Evolutionary conservation across 2,888 invertebrate genomes (phyloP), one percentile per base, ranked within the genome.

Genomic region (Hedychridium roseum): DNA sequence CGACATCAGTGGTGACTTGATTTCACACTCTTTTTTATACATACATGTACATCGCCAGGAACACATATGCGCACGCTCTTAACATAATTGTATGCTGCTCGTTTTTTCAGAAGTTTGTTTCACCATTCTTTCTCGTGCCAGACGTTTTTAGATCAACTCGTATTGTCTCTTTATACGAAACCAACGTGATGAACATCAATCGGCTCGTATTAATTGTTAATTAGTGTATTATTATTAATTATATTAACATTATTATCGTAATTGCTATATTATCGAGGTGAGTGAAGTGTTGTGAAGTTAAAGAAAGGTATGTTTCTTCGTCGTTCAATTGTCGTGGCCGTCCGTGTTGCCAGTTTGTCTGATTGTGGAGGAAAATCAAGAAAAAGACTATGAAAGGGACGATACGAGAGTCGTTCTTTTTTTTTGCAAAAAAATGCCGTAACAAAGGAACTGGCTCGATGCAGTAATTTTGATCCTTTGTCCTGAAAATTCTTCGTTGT

Each of bases 1-100:
- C 53, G 58, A 74, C 66, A 68, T 66, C 64, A 66, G 58, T 70
- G 68, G 67, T 74, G 56, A 67, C 59, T 73, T 73, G 53, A 68
- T 73, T 73, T 69, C 63, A 60, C 57, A 61, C 64, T 65, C 57
- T 58, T 38, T 50, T 45, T 57, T 44, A 39, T 37, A 54, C 43
- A 37, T 43, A 38, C 37, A 41, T 12, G 20, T 35, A 37, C 21
- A 28, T 17, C 11, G 31, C 14, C 21, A 32, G 9, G 28, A 21
- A 34, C 43, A 40, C 20, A 30, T 27, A 44, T 45, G 50, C 28
- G 37, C 45, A 60, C 38, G 41, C 48, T 47, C 23, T 40, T 42
- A 42, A 39, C 23, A 16, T 30, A 48, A 37, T n/a, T n/a, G 48
- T 40, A 17, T 16, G 15, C 37, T 18, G 27, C 14, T 2, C 31